Base-by-base conservation (phyloP, 1,140 invertebrate genomes). In the Aethina tumida region DNA sequence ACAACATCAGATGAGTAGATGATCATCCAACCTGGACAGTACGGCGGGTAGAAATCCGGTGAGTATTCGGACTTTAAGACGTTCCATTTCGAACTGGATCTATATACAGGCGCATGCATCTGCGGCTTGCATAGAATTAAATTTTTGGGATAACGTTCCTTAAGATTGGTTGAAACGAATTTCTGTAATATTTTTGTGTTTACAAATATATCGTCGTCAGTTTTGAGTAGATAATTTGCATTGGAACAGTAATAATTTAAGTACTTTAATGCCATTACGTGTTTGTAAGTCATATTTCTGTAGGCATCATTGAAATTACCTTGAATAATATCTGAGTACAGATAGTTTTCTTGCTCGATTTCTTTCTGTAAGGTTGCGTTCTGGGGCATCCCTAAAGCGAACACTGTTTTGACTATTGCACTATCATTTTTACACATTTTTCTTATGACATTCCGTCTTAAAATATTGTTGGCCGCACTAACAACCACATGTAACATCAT, bases 261-360 rank as follows among this genome's bases (percentile, higher is more conserved):
- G 80, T 84, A 91, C 58, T 84, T 84, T 9, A 90, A 68, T 1
- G 72, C 79, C 74, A 85, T 82, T 2, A 83, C 74, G 60, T 87
- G 83, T 61, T 91, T 91, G 53, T 86, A 86, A 2, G 85, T 88
- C 62, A 91, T 71, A 63, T 90, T 91, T 40, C 75, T 70, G 55
- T 90, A 91, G 16, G 69, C 70, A 64, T 90, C 86, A 4, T 68
- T 35, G 58, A 88, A 89, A 45, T 73, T 75, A 18, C 82, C 84
- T 35, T 86, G 81, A 13, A 90, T 70, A 35, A 90, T 68, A 56
- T 91, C 86, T 12, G 67, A 62, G 52, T 75, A 71, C 1, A 47
- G 45, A 2, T 54, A 51, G 49, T 71, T 70, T 58, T 91, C 86
- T 26, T 66, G 48, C 10, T 68, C 49, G 2, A 88, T 48, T 9